Base-by-base conservation (phyloP, 2,797 vertebrate genomes). In the Champsocephalus esox region DNA sequence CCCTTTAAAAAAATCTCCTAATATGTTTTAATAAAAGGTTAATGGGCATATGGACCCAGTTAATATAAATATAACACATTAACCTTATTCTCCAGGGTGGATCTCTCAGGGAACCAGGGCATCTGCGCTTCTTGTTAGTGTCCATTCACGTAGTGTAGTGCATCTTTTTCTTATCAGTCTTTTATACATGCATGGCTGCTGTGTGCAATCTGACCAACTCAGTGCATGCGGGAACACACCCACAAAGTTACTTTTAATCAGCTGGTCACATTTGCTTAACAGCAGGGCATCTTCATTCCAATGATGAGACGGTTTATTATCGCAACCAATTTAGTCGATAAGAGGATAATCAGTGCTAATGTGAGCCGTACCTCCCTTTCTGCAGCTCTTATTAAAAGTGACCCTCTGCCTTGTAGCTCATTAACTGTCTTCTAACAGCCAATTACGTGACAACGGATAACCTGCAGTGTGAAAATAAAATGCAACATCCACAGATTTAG, bases 361-460 rank as follows among this genome's bases (percentile, higher is more conserved):
- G 52, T 45, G 21, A 70, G 54, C 62, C 12, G 43, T 58, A 34
- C 61, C 12, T 67, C 24, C 41, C 19, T 82, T 76, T 69, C 66
- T 72, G 64, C 38, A 34, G 61, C 49, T 66, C 44, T 67, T 1
- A 66, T 52, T 50, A 11, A 41, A 62, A 67, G 69, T 50, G 17
- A 48, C 66, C 41, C 34, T 63, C 60, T 64, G 50, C 32, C 55
- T 58, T 85, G 45, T 17, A 58, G 48, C 73, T 77, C 51, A 73
- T 83, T 67, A 76, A 54, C 10, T 12, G 5, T 21, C 9, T 44
- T 50, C 56, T 55, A 51, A 41, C 43, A 64, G 51, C 44, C 46
- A 81, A 73, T 75, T 74, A 69, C 57, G 16, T 58, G 28, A 75
- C 62, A 70, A 61, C 14, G 66, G 73, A 70, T 43, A 45, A 56